Evolutionary conservation across 2,888 invertebrate species (phyloP).

Genomic region (Hydriomena furcata): DNA sequence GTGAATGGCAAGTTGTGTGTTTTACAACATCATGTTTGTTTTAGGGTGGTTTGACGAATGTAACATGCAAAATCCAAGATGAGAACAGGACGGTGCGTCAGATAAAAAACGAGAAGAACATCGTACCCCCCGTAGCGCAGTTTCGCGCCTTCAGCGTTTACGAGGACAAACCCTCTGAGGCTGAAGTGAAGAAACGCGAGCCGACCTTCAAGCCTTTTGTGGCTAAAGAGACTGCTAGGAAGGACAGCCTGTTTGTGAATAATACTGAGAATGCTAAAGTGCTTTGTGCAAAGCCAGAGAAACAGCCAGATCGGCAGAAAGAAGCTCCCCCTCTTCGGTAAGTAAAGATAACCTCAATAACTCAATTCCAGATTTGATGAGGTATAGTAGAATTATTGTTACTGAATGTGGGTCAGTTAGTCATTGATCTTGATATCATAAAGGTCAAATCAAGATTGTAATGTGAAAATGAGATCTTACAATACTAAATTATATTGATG

Average conservation of each 20-base stretch:
- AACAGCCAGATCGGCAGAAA: constrained; percentile 61
- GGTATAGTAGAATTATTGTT: background rate
- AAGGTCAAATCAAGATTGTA: constrained; percentile 4
- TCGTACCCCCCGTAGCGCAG: constrained; percentile 86
- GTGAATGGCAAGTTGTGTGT: constrained; percentile 15
- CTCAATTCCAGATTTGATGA: constrained; percentile 14
- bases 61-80: constrained; percentile 75
- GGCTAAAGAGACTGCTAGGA: constrained; percentile 65
- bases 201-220: constrained; percentile 73
- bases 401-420: constrained; percentile 6
- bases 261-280: constrained; percentile 65
- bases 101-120: constrained; percentile 78
- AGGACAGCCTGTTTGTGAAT: constrained; percentile 61
- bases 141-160: constrained; percentile 91
- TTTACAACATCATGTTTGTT: constrained; percentile 31
- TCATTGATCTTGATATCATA: background rate
- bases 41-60: constrained; percentile 73
- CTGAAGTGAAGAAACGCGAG: constrained; percentile 70
- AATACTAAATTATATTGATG: too few relatives aligned
- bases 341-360: constrained; percentile 33
- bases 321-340: constrained; percentile 57
- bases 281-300: constrained; percentile 63
- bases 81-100: constrained; percentile 73
- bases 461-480: too few relatives aligned
- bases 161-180: constrained; percentile 84